Evolutionary conservation across 2,113 vertebrate species (phyloP), one percentile per base, ranked within the genome.

Genomic region (Platysternon megacephalum): DNA sequence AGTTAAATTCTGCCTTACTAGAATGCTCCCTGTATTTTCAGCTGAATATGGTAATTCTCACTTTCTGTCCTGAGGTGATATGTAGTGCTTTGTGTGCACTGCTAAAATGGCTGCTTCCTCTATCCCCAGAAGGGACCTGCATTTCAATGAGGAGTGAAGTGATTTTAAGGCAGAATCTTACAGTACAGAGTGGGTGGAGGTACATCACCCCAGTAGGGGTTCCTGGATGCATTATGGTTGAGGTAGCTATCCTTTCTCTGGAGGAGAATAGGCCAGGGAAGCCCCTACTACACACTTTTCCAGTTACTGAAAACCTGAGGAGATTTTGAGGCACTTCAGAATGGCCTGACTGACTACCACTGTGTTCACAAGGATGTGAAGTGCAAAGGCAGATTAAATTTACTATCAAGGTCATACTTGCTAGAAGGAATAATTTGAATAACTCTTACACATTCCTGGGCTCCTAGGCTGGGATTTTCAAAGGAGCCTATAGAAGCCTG

Each of bases 291-390:
- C 44, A 8, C 44, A 48, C 1, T 79, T 55, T 53, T 82, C 29
- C 5, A 8, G 51, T 95, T 93, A 42, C 68, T 42, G 0, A 79
- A 95, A 79, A 52, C 21, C 81, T 88, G 86, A 68, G 21, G 22
- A 42, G n/a, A 74, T 65, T 65, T 19, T 39, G 39, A 42, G 65
- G 65, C 19, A 39, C 74, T 94, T 86, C 19, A 84, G 51, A 19
- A 52, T 52, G 51, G 51, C 17, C 3, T 52, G 51, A 93, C 88
- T 86, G 88, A 95, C 96, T 96, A 96, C 85, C 95, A 79, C 82
- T 94, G 1, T 84, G 95, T 95, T 29, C 78, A 86, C 90, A 96
- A 95, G 49, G 94, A 96, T 95, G 94, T 94, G 95, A 95, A 86
- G 94, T 78, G 91, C 39, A 89, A 86, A 95, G 91, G 92, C 96